Percentiles rank a stretch among this genome's conserved stretches.
phyloP scores from a whole-genome alignment of 35 echinoderm and acorn worm genomes.

The Lytechinus variegatus region DNA sequence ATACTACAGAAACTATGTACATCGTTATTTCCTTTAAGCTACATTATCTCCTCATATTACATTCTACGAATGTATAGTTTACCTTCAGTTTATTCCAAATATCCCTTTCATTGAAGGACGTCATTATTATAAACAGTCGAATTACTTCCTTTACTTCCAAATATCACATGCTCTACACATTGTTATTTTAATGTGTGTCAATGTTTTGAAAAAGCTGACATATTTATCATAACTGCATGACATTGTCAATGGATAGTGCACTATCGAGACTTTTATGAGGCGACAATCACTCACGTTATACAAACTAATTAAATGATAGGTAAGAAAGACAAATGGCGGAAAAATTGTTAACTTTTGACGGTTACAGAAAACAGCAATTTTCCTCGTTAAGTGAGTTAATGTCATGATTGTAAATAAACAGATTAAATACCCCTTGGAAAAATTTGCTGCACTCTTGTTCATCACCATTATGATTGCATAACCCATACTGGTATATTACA shows the following conservation, averaged over 20 bases:
- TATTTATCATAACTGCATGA: not conserved
- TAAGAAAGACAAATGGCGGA: not conserved
- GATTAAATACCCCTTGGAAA: not conserved
- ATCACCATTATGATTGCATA: not conserved
- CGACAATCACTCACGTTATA: not conserved
- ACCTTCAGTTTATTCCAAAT: not conserved
- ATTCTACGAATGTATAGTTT: not conserved
- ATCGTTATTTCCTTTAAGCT: not conserved
- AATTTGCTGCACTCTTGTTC: not conserved
- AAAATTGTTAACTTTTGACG: not conserved
- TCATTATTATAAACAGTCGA: not conserved
- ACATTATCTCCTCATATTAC: not conserved
- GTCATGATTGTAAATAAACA: not conserved
- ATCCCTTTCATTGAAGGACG: not conserved
- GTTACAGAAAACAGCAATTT: not conserved
- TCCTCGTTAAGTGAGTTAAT: not conserved
- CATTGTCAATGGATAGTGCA: not conserved
- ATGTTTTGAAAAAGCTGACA: not conserved
- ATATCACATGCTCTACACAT: not conserved
- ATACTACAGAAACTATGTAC: slow-evolving; percentile 12
- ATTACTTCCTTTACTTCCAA: not conserved
- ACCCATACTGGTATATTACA: not conserved
- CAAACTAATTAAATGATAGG: not conserved
- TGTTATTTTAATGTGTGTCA: not conserved
- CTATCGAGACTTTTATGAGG: too few species aligned